Evolutionary conservation across 2,888 invertebrate genomes (phyloP).

Genomic region (Orthosia incerta): DNA sequence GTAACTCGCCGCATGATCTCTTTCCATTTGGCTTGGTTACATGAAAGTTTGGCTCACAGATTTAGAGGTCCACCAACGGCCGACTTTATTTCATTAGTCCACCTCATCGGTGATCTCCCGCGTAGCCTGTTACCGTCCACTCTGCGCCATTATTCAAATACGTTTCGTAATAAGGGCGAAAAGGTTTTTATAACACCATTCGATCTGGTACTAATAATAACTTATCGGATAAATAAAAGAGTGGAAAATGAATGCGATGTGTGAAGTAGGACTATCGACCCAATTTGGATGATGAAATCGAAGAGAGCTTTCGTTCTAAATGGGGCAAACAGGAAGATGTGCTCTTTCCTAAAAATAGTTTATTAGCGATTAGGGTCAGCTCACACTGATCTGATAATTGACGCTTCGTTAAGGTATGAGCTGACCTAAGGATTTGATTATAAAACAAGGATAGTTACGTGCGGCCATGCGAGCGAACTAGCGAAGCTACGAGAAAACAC

Average conservation of each 20-base stretch:
- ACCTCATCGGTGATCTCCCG: too few relatives aligned
- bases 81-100: too few relatives aligned
- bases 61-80: too few relatives aligned
- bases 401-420: too few relatives aligned
- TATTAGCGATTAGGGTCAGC: not conserved
- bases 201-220: constrained; percentile 23
- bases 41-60: too few relatives aligned
- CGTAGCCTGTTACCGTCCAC: too few relatives aligned
- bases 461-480: not conserved
- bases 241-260: not conserved
- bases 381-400: too few relatives aligned
- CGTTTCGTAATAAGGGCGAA: not conserved
- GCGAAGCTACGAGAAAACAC: not conserved
- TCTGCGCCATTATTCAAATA: too few relatives aligned
- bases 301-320: constrained; percentile 26
- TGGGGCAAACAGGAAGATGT: constrained; percentile 29
- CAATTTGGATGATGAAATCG: constrained; percentile 24
- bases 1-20: too few relatives aligned
- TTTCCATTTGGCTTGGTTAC: too few relatives aligned
- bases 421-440: too few relatives aligned
- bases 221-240: constrained; percentile 14
- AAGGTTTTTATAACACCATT: constrained; percentile 24
- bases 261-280: constrained; percentile 32
- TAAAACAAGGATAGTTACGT: not conserved
- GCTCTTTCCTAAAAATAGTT: not conserved